Base-by-base conservation (phyloP, 2,888 invertebrate species). In the Fabriciana adippe region DNA sequence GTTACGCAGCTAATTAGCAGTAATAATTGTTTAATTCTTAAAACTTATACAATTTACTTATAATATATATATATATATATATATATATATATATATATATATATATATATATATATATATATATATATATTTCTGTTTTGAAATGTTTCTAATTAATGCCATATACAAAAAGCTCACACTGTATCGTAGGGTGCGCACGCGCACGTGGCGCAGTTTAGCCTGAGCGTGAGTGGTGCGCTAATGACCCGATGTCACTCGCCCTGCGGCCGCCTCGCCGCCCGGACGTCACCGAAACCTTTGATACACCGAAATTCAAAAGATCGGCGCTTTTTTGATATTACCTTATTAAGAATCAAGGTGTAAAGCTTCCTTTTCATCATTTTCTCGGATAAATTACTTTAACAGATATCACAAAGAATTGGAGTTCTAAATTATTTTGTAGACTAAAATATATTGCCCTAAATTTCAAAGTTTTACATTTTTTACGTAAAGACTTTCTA, bases 181-280 rank as follows among this genome's bases (percentile, higher is more conserved):
- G 82, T 89, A 83, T 76, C 75, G 51, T 77, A 81, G 89, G 88
- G 88, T 87, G 87, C 82, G 77, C 81, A 79, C 73, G 74, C 76
- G 78, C 90, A 90, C 90, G 91, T 89, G 91, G 81, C 88, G 84
- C 84, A 87, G 89, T 90, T 90, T 90, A 89, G 81, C 72, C 79
- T 76, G 88, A 86, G 84, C 91, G 91, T 91, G 91, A 86, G 86
- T 80, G 74, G 91, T 81, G 83, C 88, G 82, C 85, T 90, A 90
- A 91, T 91, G 87, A 86, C 81, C 73, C 79, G 72, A 76, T 81
- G 84, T 82, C 85, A 79, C 77, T 76, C 78, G 77, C 73, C 74
- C 77, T 47, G 47, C 68, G 77, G 80, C 77, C 69, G 77, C 77
- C 76, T 76, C 75, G 76, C 74, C 73, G 74, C 75, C 78, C 73